Evolutionary conservation across 2,888 invertebrate genomes (phyloP).

Genomic region (Homarus gammarus): DNA sequence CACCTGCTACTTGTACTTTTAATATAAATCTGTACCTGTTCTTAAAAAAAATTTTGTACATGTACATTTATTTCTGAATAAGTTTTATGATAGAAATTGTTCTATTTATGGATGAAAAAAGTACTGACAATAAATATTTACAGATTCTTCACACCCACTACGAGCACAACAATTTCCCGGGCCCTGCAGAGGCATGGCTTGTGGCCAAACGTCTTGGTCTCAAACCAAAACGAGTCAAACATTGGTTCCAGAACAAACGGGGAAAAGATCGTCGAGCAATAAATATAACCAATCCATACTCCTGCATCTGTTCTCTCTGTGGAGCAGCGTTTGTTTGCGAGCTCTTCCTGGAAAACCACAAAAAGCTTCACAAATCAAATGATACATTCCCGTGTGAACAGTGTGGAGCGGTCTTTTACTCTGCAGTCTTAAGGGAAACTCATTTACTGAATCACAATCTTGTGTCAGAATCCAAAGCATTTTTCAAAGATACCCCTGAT

Average conservation of each 20-base stretch:
- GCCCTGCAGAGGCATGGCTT: slow-evolving; percentile 60
- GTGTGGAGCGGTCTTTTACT: slow-evolving; percentile 43
- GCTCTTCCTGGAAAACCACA: slow-evolving; percentile 34
- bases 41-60: no score
- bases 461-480: neutral
- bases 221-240: slow-evolving; percentile 47
- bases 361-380: slow-evolving; percentile 12
- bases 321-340: slow-evolving; percentile 53
- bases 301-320: slow-evolving; percentile 31
- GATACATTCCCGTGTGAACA: slow-evolving; percentile 25
- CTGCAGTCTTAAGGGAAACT: slow-evolving; percentile 46
- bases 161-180: slow-evolving; percentile 71
- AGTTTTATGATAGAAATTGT: no score
- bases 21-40: no score
- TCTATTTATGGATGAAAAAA: no score
- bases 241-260: slow-evolving; percentile 65
- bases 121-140: no score
- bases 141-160: slow-evolving; percentile 70
- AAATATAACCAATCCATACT: slow-evolving; percentile 28
- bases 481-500: slow-evolving; percentile 16
- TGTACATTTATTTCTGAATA: no score
- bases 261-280: slow-evolving; percentile 54
- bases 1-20: no score
- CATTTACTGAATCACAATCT: slow-evolving; percentile 42
- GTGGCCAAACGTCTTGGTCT: slow-evolving; percentile 60